A percentile compares a stretch with the other conserved stretches of the same genome.
phyloP scores from a whole-genome alignment of 2,113 vertebrate species.

The Oceanodroma tethys region DNA sequence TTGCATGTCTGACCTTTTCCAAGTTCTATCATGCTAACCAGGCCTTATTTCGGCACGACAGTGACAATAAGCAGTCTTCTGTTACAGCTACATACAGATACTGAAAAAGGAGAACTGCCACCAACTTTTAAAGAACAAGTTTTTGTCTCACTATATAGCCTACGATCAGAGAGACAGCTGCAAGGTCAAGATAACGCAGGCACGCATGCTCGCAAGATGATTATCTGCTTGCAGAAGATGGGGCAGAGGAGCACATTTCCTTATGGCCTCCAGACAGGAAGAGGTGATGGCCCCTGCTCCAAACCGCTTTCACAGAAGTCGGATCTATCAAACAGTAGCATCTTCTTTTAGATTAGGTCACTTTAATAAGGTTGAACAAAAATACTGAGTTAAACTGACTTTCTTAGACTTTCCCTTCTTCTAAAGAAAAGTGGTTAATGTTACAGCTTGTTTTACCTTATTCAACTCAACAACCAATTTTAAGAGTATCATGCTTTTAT shows the following conservation, averaged over 20 bases:
- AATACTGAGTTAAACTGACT: not conserved
- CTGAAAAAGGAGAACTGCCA: not conserved
- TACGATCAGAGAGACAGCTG: not conserved
- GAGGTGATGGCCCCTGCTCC: not conserved
- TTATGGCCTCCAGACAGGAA: not conserved
- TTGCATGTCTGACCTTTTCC: not conserved
- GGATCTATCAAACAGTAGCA: not conserved
- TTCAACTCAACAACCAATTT: not conserved
- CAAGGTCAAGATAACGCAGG: not conserved
- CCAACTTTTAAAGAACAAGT: not conserved
- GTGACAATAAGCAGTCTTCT: not conserved
- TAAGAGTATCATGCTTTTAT: not conserved
- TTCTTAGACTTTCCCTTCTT: not conserved
- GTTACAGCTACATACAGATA: not conserved
- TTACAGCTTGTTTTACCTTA: not conserved
- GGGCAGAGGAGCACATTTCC: not conserved
- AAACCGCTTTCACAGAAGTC: not conserved
- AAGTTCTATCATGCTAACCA: not conserved
- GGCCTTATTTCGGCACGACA: not conserved
- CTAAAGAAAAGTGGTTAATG: not conserved
- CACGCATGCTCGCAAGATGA: not conserved
- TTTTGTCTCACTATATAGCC: not conserved
- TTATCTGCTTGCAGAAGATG: not conserved
- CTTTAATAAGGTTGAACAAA: not conserved
- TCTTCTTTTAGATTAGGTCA: not conserved